Base-by-base conservation (phyloP, 92 coral and sea anemone genomes). In the Porites divaricata region DNA sequence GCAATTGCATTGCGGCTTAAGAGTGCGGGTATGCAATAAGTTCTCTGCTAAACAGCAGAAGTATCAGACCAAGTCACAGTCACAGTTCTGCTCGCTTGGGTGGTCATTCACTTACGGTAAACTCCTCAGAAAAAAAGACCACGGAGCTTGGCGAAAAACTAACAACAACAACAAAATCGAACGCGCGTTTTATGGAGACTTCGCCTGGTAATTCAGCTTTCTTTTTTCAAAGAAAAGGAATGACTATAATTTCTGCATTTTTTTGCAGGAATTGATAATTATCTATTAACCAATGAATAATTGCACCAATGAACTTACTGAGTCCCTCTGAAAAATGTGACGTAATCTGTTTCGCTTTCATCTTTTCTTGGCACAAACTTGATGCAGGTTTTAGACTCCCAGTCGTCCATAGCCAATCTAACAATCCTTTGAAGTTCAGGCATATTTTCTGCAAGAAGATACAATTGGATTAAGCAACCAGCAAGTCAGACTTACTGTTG, bases 281-380 rank as follows among this genome's bases (percentile, higher is more conserved):
- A 54, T 54, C 16, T 9, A 54, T 54, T 2, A 11, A 54, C 16
- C 16, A 54, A 54, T 54, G 59, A 54, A 11, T 54, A 54, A 11
- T 11, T 54, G 12, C 45, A 2, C 13, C 13, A 62, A 24, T 19
- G 0, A 59, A 52, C 97, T 93, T 91, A 93, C 97, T 93, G 98
- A 80, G 95, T 69, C 78, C 98, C 98, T 67, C 98, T 85, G 83
- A 94, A 88, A 78, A 94, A 70, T 62, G 84, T 88, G 63, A 94
- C 89, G 53, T 85, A 94, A 13, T 94, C 98, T 19, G 83, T 85
- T 19, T 89, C 93, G 20, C 77, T 20, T 26, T 90, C 79, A 21
- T 75, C 63, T 13, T 53, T 84, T 28, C 93, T 80, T 61, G 90
- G 93, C 53, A 89, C 89, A 48, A 92, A 89, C 79, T 72, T 74